Conservation (phyloP, 2,888 invertebrate genomes). For the Lasioglossum villosulum region DNA sequence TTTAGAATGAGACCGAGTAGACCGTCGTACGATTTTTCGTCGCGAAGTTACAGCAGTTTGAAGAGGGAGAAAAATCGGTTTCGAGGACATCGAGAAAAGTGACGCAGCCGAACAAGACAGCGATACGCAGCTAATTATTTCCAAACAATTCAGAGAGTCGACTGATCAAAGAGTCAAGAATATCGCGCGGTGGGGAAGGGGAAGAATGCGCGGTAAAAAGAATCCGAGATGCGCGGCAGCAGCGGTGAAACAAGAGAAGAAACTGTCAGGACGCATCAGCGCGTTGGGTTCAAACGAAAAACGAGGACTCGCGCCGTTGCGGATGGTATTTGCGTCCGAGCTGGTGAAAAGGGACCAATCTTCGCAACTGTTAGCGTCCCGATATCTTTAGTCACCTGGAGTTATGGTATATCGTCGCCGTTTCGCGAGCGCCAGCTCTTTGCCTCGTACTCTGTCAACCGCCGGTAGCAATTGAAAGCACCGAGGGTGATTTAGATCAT, state of each 20-base stretch:
- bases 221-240: neutral
- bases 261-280: conserved; percentile 25
- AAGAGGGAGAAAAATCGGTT: neutral
- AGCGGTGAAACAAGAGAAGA: conserved; percentile 23
- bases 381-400: conserved; percentile 76
- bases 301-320: conserved; percentile 22
- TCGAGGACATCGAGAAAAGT: neutral
- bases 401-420: conserved; percentile 60
- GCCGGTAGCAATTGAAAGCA: conserved; percentile 59
- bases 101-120: neutral
- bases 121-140: conserved; percentile 2
- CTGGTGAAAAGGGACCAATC: conserved; percentile 64
- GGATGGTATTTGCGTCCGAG: conserved; percentile 38
- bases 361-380: conserved; percentile 66
- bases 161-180: conserved; percentile 15
- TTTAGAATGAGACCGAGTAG: neutral
- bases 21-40: neutral
- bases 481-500: conserved; percentile 54
- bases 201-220: conserved; percentile 24
- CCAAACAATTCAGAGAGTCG: neutral
- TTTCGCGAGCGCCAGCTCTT: conserved; percentile 41
- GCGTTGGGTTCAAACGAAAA: conserved; percentile 31
- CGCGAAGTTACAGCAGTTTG: neutral
- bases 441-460: conserved; percentile 64
- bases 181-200: neutral